Evolutionary conservation across 2,888 invertebrate genomes (phyloP), one percentile per base, ranked within the genome.

Genomic region (Aleiodes alternator): DNA sequence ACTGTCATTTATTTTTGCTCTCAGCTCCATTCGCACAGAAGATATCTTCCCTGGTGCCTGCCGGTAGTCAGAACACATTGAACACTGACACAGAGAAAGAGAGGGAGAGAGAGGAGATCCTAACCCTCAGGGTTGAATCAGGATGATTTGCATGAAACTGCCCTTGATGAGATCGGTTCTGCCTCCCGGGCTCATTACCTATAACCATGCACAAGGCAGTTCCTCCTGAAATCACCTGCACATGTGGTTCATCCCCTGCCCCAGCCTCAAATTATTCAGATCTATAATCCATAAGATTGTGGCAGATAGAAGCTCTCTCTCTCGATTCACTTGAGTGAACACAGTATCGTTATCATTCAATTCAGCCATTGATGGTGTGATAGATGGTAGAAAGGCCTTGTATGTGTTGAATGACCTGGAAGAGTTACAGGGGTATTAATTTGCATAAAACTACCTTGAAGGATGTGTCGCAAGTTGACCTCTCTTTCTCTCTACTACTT

Each of bases 401-500:
- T 23, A 2, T 79, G 76, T 76, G 78, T 80, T 78, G 79, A 78
- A 79, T 78, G 80, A 80, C 80, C 80, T 80, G 76, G 69, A 64
- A 75, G 66, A 61, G 61, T 34, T 61, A 61, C 38, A n/a, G 61
- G 48, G 48, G 68, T 73, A 78, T 81, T 77, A 79, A 85, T 86
- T 86, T 86, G 84, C 86, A 86, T 86, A 82, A 84, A 83, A 85
- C 81, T 83, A 83, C 78, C 80, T 81, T 80, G 81, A 82, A 82
- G 81, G 79, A 79, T 77, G 76, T 78, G 74, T 74, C 73, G 75
- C 72, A 72, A 75, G 76, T 72, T 79, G 73, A 76, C 75, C 69
- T 71, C 76, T 76, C 75, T 76, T 72, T 71, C 75, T 76, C 23
- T 64, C 48, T 16, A n/a, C 38, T 38, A 1, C 3, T 38, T 57